Conservation (phyloP, 2,888 invertebrate species). For the Machimus rusticus region DNA sequence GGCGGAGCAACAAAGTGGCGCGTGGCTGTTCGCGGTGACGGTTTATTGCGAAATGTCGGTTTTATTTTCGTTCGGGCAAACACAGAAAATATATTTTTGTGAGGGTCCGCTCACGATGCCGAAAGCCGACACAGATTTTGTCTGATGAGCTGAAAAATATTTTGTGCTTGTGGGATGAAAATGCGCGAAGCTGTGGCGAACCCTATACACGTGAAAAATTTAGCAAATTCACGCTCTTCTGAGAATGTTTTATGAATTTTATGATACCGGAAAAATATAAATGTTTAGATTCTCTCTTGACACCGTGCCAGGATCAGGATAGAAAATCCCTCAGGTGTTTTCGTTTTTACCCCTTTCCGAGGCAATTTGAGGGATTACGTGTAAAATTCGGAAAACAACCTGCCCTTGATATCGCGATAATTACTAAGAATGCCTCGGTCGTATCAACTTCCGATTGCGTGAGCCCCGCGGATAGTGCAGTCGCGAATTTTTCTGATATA, state of each 20-base stretch:
- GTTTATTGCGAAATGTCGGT: background rate
- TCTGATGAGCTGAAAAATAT: background rate
- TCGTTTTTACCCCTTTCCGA: background rate
- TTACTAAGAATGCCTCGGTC: background rate
- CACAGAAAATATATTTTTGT: background rate
- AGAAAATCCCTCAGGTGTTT: background rate
- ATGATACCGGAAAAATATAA: background rate
- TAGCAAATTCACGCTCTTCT: background rate
- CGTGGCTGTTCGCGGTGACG: background rate
- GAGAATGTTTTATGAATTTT: background rate
- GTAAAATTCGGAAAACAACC: background rate
- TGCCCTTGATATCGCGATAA: background rate
- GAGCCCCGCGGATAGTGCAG: background rate
- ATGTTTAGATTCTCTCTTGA: background rate
- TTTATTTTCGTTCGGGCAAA: background rate
- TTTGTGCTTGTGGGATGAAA: background rate
- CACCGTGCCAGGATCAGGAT: background rate
- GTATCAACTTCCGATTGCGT: slow-evolving; percentile 4
- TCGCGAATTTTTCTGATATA: background rate
- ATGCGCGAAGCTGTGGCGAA: background rate
- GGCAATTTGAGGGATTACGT: background rate
- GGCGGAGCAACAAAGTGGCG: background rate
- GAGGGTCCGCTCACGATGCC: background rate
- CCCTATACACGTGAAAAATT: background rate
- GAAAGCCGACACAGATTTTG: background rate